Base-by-base conservation (phyloP, 2,797 vertebrate species). In the Poecilia velifera region DNA sequence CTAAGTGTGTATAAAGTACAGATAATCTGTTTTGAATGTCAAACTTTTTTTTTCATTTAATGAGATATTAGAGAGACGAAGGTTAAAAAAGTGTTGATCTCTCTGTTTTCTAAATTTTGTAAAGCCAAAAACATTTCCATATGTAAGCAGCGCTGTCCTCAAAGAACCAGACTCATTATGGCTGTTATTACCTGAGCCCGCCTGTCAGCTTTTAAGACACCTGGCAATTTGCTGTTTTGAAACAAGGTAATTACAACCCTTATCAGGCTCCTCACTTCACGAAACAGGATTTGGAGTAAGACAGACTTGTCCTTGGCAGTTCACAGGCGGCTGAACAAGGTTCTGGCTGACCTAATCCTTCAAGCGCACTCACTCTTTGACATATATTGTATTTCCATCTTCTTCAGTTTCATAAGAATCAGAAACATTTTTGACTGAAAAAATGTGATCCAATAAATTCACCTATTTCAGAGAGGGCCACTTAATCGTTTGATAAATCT, bases 171-270 rank as follows among this genome's bases (percentile, higher is more conserved):
- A 89, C 89, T 93, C 89, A 94, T 95, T 93, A 93, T 87, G 70
- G 86, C 84, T 75, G 84, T 90, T 92, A 93, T 92, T 91, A 92
- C 89, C 89, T 91, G 83, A 85, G 84, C 85, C 79, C 49, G 88
- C 76, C 84, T 75, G 87, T 90, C 90, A 90, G 87, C 92, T 92
- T 91, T 92, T 87, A 93, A 90, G 88, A 92, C 91, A 91, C 81
- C 80, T 89, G 88, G 89, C 92, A 90, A 91, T 93, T 92, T 92
- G 85, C 85, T 83, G 86, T 88, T 84, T 87, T 92, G 88, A 92
- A 94, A 93, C 81, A 59, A 87, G 86, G 92, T 93, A 94, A 94
- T 95, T 93, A 94, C 92, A 91, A 90, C 91, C 90, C 89, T 91
- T 93, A 91, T 93, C 93, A 84, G 87, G 80, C 89, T 89, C 81